phyloP scores from a whole-genome alignment of 2,888 invertebrate species.

The Eupithecia abbreviata region DNA sequence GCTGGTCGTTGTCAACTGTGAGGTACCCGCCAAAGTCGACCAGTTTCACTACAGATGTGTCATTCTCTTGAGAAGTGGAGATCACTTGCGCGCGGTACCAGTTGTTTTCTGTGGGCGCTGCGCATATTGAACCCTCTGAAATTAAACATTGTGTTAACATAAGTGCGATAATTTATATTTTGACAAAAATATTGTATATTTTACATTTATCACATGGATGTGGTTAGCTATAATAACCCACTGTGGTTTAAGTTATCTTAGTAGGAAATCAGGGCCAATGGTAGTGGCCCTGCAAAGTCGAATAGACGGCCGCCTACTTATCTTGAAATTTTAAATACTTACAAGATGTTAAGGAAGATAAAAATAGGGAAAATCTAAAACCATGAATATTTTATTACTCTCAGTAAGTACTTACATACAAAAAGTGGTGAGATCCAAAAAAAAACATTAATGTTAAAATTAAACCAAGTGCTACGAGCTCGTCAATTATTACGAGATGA shows the following conservation, averaged over 20 bases:
- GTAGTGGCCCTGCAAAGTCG: no score
- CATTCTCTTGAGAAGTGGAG: constrained; percentile 86
- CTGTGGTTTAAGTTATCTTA: not conserved
- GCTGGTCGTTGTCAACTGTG: constrained; percentile 88
- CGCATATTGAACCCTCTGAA: constrained; percentile 93
- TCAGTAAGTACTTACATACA: no score
- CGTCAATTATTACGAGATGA: no score
- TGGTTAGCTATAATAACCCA: not conserved
- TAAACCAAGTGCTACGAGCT: no score
- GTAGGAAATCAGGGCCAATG: not conserved
- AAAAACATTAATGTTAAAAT: no score
- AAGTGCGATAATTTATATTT: not conserved
- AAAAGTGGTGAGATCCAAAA: no score
- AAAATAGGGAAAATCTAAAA: no score
- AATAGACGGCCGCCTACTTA: no score
- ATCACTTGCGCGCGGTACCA: constrained; percentile 96
- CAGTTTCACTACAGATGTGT: constrained; percentile 92
- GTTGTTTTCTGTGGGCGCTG: constrained; percentile 90
- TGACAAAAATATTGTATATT: not conserved
- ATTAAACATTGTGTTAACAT: not conserved
- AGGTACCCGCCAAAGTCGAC: constrained; percentile 98
- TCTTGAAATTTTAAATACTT: no score
- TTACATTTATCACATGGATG: not conserved
- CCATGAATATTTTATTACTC: no score
- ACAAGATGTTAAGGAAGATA: no score